Base-by-base conservation (phyloP, 1,140 invertebrate genomes). In the Amyelois transitella region DNA sequence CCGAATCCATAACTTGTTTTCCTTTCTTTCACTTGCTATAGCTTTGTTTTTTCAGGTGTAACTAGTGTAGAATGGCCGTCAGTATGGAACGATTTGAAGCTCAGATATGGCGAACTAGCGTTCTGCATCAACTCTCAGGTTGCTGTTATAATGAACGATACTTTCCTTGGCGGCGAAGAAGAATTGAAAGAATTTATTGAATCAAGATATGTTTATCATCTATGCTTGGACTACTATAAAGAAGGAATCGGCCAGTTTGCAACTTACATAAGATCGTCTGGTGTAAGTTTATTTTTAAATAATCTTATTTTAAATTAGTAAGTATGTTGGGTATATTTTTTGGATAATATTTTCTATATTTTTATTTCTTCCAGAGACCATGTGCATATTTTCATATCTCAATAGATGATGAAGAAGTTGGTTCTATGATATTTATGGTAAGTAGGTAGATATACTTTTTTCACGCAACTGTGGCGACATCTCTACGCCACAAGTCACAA, bases 381-480 rank as follows among this genome's bases (percentile, higher is more conserved):
- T 85, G 81, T 59, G 86, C 77, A 5, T 90, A 88, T 58, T 78
- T 90, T 51, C 81, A 86, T 22, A 75, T 90, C 52, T 68, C 77
- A 4, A 87, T 89, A 43, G 61, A 88, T 59, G 67, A 60, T 14
- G 58, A 75, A 58, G 59, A 78, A n/a, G 65, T 83, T 21, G 89
- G 90, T 8, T 76, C 86, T 6, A 28, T 90, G 55, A 76, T 90
- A 55, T 89, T 90, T 66, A 80, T 88, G 82, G 89, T 90, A 82
- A 80, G 69, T 62, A 14, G 6, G 8, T n/a, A n/a, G n/a, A n/a
- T n/a, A n/a, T n/a, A n/a, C n/a, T n/a, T n/a, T n/a, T n/a, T n/a
- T n/a, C n/a, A n/a, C n/a, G n/a, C n/a, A n/a, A n/a, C n/a, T n/a
- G n/a, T n/a, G n/a, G n/a, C n/a, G n/a, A n/a, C n/a, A n/a, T n/a